Conservation (phyloP, 2,888 invertebrate genomes). For the Eugnorisma glareosa region DNA sequence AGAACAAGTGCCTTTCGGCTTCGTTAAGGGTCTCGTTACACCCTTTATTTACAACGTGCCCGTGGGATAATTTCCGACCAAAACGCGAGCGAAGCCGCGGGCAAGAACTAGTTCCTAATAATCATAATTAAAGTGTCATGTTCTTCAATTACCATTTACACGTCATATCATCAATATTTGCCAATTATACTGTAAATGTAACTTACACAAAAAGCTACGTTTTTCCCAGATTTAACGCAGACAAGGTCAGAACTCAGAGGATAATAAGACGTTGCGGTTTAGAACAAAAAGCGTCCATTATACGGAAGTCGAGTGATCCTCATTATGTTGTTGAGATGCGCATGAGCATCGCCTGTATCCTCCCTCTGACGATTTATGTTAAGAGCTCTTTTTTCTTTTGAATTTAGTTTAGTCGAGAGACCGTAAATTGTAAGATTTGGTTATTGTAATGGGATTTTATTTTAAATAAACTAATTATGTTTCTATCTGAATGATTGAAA, state of each 20-base stretch:
- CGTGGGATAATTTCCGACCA: too few species aligned
- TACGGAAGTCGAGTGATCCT: slow-evolving; percentile 69
- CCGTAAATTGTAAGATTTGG: slow-evolving; percentile 16
- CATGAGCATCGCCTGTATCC: slow-evolving; percentile 42
- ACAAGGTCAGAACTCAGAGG: slow-evolving; percentile 51
- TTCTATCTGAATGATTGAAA: neutral
- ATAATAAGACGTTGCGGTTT: slow-evolving; percentile 59
- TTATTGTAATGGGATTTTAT: neutral
- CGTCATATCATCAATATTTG: slow-evolving; percentile 28
- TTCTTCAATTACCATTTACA: slow-evolving; percentile 29
- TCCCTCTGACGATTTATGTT: slow-evolving; percentile 40
- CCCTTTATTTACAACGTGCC: too few species aligned
- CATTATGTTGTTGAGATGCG: slow-evolving; percentile 73
- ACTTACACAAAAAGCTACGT: slow-evolving; percentile 29
- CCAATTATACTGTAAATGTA: slow-evolving; percentile 12
- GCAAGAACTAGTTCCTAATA: too few species aligned
- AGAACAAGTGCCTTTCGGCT: too few species aligned
- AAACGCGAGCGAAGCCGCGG: too few species aligned
- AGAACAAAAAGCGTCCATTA: slow-evolving; percentile 66
- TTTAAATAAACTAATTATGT: slow-evolving; percentile 18
- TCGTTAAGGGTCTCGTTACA: too few species aligned
- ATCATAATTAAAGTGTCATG: slow-evolving; percentile 12
- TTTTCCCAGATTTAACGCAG: slow-evolving; percentile 28
- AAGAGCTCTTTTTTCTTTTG: slow-evolving; percentile 23
- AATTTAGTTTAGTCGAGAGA: slow-evolving; percentile 11